Percentiles rank a stretch among this genome's conserved stretches.
phyloP scores from a whole-genome alignment of 2,888 invertebrate genomes.

The Agriopis aurantiaria region DNA sequence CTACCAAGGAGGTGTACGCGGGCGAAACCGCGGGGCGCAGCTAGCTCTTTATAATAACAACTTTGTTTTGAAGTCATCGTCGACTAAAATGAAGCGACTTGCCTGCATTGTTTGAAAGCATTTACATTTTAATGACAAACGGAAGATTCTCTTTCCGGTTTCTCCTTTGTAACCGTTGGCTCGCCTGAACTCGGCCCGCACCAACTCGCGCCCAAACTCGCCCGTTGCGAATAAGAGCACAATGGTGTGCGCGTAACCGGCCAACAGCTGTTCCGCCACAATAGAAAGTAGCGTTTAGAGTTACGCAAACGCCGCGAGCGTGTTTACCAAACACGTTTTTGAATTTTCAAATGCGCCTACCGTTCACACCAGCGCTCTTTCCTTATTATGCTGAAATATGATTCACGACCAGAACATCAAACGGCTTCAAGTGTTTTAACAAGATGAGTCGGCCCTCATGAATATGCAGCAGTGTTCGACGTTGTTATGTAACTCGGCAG shows the following conservation, averaged over 20 bases:
- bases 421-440: slow-evolving; percentile 37
- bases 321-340: slow-evolving; percentile 70
- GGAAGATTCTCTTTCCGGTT: slow-evolving; percentile 24
- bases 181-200: not conserved
- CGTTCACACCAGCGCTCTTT: slow-evolving; percentile 28
- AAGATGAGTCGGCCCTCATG: slow-evolving; percentile 41
- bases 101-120: slow-evolving; percentile 3
- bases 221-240: slow-evolving; percentile 71
- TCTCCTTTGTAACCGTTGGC: slow-evolving; percentile 8
- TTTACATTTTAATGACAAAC: slow-evolving; percentile 20
- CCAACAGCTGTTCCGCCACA: slow-evolving; percentile 77
- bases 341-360: slow-evolving; percentile 29
- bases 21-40: too few species aligned
- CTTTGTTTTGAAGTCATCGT: not conserved
- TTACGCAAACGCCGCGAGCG: slow-evolving; percentile 71
- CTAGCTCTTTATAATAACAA: slow-evolving; percentile 1
- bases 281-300: slow-evolving; percentile 73
- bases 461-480: slow-evolving; percentile 45
- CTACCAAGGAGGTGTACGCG: too few species aligned
- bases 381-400: slow-evolving; percentile 31
- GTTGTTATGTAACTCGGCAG: slow-evolving; percentile 45
- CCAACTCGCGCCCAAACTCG: slow-evolving; percentile 54
- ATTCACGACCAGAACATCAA: slow-evolving; percentile 36
- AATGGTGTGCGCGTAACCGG: slow-evolving; percentile 71
- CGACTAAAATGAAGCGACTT: slow-evolving; percentile 5